Percentiles rank a stretch among this genome's conserved stretches.
Evolutionary conservation across 2,888 invertebrate species (phyloP).

Genomic region (Habroteleia sp.): DNA sequence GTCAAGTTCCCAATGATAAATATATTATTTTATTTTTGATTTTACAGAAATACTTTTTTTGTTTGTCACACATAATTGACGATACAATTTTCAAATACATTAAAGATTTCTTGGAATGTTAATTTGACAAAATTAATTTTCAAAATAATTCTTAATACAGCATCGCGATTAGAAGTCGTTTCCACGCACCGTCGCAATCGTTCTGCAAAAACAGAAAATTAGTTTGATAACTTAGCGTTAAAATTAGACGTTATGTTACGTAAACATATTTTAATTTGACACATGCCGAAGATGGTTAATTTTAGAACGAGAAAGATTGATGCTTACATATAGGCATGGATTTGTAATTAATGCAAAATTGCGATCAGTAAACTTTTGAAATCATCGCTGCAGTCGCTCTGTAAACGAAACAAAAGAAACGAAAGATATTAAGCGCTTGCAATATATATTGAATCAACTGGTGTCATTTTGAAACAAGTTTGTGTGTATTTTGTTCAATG

Average conservation of each 20-base stretch:
- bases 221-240: no score
- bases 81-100: conserved; percentile 23
- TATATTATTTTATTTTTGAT: no score
- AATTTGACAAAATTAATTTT: conserved; percentile 17
- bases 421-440: conserved; percentile 38
- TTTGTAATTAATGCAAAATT: conserved; percentile 75
- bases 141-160: conserved; percentile 72
- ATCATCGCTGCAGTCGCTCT: conserved; percentile 79
- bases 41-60: no score
- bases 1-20: no score
- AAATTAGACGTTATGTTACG: no score
- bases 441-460: no score
- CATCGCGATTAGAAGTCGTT: conserved; percentile 78
- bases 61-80: no score
- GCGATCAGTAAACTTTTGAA: conserved; percentile 79
- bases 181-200: conserved; percentile 75
- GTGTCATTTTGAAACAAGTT: no score
- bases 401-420: conserved; percentile 69
- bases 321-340: conserved; percentile 50
- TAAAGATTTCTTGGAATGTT: conserved; percentile 22
- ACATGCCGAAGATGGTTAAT: conserved; percentile 37
- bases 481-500: no score
- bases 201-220: conserved; percentile 74
- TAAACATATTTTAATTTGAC: no score
- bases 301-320: conserved; percentile 64